Conservation (phyloP, 2,113 vertebrate genomes). For the Rhabdomys dilectus region DNA sequence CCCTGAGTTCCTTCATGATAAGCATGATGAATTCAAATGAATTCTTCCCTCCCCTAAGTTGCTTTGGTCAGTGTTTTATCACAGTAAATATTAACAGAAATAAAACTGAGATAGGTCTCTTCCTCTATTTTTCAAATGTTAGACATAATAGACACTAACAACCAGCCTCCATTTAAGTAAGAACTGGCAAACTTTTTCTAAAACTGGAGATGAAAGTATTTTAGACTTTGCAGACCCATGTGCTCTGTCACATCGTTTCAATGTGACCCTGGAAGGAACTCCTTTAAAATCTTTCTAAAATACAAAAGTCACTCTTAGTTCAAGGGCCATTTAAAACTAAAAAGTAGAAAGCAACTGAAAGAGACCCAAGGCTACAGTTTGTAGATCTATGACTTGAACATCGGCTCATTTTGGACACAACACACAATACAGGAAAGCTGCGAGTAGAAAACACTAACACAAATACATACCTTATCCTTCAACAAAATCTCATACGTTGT, state of each 20-base stretch:
- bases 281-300: slow-evolving; percentile 1
- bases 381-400: neutral
- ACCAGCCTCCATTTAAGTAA: neutral
- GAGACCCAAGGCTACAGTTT: neutral
- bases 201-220: neutral
- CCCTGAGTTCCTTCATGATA: neutral
- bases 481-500: slow-evolving; percentile 99
- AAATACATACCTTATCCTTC: slow-evolving; percentile 95
- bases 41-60: no score
- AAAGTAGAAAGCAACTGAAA: neutral
- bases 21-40: neutral
- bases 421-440: neutral
- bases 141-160: neutral
- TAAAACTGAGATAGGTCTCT: neutral
- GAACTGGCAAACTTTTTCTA: neutral
- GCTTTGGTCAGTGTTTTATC: neutral
- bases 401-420: neutral
- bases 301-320: slow-evolving; percentile 19
- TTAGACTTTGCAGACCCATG: neutral
- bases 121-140: neutral
- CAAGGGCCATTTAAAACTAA: neutral
- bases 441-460: neutral
- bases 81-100: neutral
- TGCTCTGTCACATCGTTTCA: neutral
- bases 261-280: neutral